phyloP scores from a whole-genome alignment of 2,888 invertebrate species.

The Galerucella pusilla region DNA sequence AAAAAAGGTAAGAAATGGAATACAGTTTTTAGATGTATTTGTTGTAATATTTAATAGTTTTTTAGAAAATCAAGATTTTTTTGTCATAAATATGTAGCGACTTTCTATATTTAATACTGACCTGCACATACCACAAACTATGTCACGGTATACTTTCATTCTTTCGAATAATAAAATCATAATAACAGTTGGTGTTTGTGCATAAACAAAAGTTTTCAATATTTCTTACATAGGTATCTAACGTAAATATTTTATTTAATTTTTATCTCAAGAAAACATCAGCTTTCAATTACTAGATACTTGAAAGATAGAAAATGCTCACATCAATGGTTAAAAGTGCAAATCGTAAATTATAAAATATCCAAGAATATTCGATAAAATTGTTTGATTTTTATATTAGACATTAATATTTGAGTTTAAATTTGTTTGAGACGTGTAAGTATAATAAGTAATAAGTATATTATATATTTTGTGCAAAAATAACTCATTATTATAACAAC shows the following conservation, averaged over 20 bases:
- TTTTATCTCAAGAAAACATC: neutral
- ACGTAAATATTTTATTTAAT: neutral
- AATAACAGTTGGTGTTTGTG: neutral
- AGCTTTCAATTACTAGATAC: neutral
- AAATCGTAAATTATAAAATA: neutral
- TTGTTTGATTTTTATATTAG: too few species aligned
- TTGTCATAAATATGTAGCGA: too few species aligned
- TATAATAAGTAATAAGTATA: too few species aligned
- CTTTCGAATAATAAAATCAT: neutral
- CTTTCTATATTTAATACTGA: neutral
- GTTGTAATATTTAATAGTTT: too few species aligned
- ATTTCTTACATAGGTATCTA: neutral
- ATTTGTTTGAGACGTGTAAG: too few species aligned
- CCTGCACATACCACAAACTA: neutral
- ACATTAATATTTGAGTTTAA: too few species aligned
- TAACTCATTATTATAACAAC: too few species aligned
- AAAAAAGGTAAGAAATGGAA: too few species aligned
- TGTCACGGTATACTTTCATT: conserved; percentile 1
- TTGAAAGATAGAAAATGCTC: neutral
- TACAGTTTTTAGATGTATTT: too few species aligned
- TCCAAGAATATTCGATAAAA: neutral
- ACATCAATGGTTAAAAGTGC: neutral
- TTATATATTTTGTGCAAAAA: too few species aligned
- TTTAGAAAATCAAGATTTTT: too few species aligned
- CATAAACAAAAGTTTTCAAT: neutral